Base-by-base conservation (phyloP, 2,797 vertebrate genomes). In the Salmo trutta region DNA sequence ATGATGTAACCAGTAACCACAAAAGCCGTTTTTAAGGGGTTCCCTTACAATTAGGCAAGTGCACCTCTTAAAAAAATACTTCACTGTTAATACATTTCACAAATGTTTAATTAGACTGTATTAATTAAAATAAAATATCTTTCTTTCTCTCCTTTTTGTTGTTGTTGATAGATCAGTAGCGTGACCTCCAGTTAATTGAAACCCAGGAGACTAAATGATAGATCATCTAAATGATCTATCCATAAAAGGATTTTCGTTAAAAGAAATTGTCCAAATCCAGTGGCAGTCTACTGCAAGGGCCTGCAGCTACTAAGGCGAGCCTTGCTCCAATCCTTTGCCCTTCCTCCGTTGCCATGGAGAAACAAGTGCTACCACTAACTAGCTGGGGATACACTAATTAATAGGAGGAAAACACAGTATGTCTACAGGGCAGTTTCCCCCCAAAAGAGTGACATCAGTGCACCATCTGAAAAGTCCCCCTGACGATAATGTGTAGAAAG, bases 161-260 rank as follows among this genome's bases (percentile, higher is more conserved):
- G 41, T 3, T 47, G 41, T 89, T 91, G 90, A 91, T 92, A 92
- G 90, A 94, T 93, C 90, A 91, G 83, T 91, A 93, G 90, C 87
- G 78, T 94, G 93, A 94, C 92, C 93, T 93, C 93, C 91, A 93
- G 93, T 94, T 95, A 95, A 95, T 95, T 95, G 93, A 94, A 95
- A 95, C 94, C 94, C 94, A 93, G 90, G 94, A 95, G 94, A 94
- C 33, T 33, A 6, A 33, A 33, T 33, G 5, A 33, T 31, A 31
- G 31, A 31, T 31, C 31, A 31, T 94, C 94, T 93, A 93, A 95
- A 94, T 93, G 93, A 93, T 94, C 92, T 95, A 92, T 94, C 93
- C 92, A 94, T 94, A 92, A 95, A 95, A 93, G 90, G 93, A 93
- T 94, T 94, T 92, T 77, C 92, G 93, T 94, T 94, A 94, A 94